A percentile compares a stretch with the other conserved stretches of the same genome.
These are phyloP conservation scores for Petrolisthes cinctipes DNA, from an alignment of 2,888 invertebrate species.

Conservation along the genomic window DNA sequence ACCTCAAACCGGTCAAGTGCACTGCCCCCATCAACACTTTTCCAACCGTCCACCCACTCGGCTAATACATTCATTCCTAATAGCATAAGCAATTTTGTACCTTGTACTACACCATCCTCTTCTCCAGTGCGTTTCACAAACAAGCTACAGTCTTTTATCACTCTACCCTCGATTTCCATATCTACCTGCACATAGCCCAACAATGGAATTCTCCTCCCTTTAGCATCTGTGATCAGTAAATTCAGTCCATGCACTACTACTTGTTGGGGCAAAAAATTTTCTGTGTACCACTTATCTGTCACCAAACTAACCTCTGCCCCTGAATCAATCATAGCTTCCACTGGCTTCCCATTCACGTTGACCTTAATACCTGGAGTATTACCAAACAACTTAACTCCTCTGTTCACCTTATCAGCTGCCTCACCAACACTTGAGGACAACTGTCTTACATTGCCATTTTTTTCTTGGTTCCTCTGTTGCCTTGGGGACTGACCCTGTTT, in stretches of 20 bases:
- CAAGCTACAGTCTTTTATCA: not conserved
- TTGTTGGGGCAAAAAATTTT: not conserved
- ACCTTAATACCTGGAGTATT: not conserved
- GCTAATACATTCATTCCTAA: slow-evolving; percentile 14
- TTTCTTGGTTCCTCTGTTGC: not conserved
- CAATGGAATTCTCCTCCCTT: slow-evolving; percentile 4
- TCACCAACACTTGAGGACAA: not conserved
- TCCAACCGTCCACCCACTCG: not conserved
- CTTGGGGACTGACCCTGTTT: not conserved
- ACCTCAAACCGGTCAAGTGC: too few species aligned
- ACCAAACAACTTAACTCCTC: not conserved
- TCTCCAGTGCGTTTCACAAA: slow-evolving; percentile 5
- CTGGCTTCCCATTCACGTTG: not conserved
- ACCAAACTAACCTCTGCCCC: slow-evolving; percentile 14
- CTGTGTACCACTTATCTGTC: slow-evolving; percentile 6
- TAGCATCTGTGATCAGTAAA: too few species aligned
- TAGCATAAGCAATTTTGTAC: not conserved
- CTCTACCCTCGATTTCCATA: too few species aligned
- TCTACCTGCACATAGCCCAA: slow-evolving; percentile 13
- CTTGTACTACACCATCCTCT: not conserved
- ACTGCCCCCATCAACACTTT: not conserved
- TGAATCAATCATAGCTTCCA: slow-evolving; percentile 3
- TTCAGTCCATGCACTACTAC: slow-evolving; percentile 8
- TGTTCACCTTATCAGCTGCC: not conserved
- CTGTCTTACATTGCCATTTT: not conserved